Percentiles rank a stretch among this genome's conserved stretches.
Conservation (phyloP, 2,888 invertebrate species). For the Tromatobia lineatoria region DNA sequence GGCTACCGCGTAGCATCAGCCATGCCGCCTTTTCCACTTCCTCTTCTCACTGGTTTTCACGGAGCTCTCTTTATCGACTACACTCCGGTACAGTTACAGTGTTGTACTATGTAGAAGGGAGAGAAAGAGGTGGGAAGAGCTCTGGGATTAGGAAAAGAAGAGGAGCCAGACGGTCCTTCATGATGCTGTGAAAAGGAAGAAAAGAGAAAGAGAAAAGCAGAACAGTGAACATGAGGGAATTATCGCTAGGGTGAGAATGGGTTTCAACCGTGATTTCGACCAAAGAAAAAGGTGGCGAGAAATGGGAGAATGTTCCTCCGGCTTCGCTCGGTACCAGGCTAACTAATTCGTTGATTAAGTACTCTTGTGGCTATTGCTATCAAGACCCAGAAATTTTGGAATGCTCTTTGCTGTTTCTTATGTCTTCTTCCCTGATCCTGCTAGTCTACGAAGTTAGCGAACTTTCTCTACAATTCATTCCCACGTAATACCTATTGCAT, state of each 20-base stretch:
- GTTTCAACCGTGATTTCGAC: constrained; percentile 56
- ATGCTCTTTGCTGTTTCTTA: constrained; percentile 9
- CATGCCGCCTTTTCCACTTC: constrained; percentile 36
- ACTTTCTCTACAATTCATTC: constrained; percentile 2
- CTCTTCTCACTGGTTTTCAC: constrained; percentile 47
- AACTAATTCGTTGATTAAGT: constrained; percentile 64
- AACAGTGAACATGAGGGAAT: constrained; percentile 6
- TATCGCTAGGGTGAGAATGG: constrained; percentile 46
- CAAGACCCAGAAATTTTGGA: constrained; percentile 35
- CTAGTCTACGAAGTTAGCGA: neutral
- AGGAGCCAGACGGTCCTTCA: constrained; percentile 8
- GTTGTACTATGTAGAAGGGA: constrained; percentile 13
- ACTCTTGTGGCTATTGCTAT: constrained; percentile 18
- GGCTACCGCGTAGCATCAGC: constrained; percentile 8
- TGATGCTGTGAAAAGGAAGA: neutral
- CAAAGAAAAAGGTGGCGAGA: constrained; percentile 3
- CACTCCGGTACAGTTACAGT: constrained; percentile 6
- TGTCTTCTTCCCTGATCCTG: neutral
- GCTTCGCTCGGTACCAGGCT: constrained; percentile 41
- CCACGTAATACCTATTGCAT: constrained; percentile 12
- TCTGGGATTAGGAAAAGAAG: constrained; percentile 48
- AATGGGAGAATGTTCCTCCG: constrained; percentile 21
- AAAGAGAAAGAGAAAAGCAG: constrained; percentile 1
- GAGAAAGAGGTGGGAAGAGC: neutral
- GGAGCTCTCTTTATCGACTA: constrained; percentile 30